Evolutionary conservation across 1,140 invertebrate genomes (phyloP), one percentile per base, ranked within the genome.

Genomic region (Tachypleus tridentatus): DNA sequence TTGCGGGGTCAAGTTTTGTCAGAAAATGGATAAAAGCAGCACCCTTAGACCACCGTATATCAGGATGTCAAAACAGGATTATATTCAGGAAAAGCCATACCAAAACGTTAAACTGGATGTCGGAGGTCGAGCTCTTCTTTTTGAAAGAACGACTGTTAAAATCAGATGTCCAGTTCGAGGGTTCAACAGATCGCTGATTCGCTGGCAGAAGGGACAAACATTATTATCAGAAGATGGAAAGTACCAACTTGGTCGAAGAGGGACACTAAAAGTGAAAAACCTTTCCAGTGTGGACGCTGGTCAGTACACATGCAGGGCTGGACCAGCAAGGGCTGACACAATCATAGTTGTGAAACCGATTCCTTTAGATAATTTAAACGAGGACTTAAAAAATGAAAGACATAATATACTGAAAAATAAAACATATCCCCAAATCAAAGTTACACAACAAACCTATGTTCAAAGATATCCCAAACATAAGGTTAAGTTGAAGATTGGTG

Each of bases 91-190:
- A 71, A 81, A 84, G 71, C 86, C 88, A 73, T 82, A 85, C 0
- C 61, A 4, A 29, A 29, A 60, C 49, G 61, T 71, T 8, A 65
- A 60, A n/a, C 57, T 74, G 8, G 72, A 72, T 64, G 86, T 94
- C 5, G 90, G 89, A 1, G 90, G 90, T 0, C 84, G 84, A 7
- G 91, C 90, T 0, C 86, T 85, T 3, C 85, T 95, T 51, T 92
- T 88, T 77, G 83, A 86, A 71, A 91, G 91, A 52, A 90, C 89
- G 0, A 87, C 86, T 71, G 82, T 94, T 58, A 93, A 92, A 76
- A 90, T 95, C 68, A 89, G 91, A 73, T 94, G 91, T 73, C 90
- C 90, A 29, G 29, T 29, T 29, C 29, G 29, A 29, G 29, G 29
- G 29, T 29, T 48, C 29, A 29, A 77, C 91, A 62, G 80, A 29